Conservation (phyloP, 2,797 vertebrate species). For the Pempheris klunzingeri region DNA sequence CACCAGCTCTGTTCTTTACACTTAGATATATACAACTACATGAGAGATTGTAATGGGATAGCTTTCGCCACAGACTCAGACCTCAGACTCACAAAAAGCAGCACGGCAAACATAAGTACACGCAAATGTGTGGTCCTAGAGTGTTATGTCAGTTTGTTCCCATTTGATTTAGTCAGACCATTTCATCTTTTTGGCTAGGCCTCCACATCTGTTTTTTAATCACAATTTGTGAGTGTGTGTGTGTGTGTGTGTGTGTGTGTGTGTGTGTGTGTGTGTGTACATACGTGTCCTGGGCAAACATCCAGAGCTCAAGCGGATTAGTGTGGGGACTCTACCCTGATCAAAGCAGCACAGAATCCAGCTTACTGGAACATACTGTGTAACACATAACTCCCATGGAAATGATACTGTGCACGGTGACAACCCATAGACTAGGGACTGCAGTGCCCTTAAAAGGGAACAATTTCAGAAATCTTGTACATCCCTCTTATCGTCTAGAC, state of each 20-base stretch:
- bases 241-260: constrained; percentile 33
- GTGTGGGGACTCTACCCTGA: constrained; percentile 75
- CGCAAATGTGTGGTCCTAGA: constrained; percentile 27
- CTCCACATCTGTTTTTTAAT: constrained; percentile 80
- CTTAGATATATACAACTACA: not conserved
- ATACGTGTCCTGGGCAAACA: constrained; percentile 72
- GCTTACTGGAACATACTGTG: constrained; percentile 71
- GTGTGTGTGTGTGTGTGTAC: constrained; percentile 47
- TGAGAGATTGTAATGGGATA: not conserved
- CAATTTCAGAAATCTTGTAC: constrained; percentile 17
- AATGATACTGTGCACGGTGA: constrained; percentile 62
- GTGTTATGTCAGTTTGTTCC: constrained; percentile 57
- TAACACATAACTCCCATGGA: constrained; percentile 64
- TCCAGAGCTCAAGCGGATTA: constrained; percentile 79
- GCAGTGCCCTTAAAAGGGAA: constrained; percentile 36
- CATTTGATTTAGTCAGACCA: constrained; percentile 61
- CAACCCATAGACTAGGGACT: constrained; percentile 38
- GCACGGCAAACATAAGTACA: not conserved
- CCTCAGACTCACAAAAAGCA: constrained; percentile 22
- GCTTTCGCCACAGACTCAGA: constrained; percentile 17
- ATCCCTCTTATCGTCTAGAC: constrained; percentile 21
- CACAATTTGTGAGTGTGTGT: constrained; percentile 64
- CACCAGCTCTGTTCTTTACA: constrained; percentile 4
- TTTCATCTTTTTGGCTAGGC: constrained; percentile 67
- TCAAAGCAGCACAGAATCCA: constrained; percentile 77